A percentile compares a stretch with the other conserved stretches of the same genome.
Evolutionary conservation across 2,888 invertebrate species (phyloP).

Genomic region (Agrilus biguttatus): DNA sequence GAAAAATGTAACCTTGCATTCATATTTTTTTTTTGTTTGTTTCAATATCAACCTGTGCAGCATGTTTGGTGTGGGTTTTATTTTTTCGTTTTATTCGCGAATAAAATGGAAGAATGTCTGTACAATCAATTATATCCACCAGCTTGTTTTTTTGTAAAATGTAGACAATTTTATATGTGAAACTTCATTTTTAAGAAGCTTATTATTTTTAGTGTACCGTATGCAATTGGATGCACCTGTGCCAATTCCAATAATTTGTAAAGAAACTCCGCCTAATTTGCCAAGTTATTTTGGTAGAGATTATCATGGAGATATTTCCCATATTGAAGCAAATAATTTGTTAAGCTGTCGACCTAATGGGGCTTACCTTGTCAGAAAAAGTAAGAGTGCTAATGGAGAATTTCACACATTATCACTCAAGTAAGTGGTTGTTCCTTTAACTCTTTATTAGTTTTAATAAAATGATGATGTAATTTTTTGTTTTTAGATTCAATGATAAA

Average conservation of each 20-base stretch:
- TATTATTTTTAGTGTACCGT: slow-evolving; percentile 55
- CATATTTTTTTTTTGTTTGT: no score
- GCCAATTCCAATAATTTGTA: slow-evolving; percentile 55
- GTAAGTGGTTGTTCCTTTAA: slow-evolving; percentile 29
- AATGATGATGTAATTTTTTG: slow-evolving; percentile 4
- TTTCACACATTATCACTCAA: slow-evolving; percentile 75
- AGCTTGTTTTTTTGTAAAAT: slow-evolving; percentile 13
- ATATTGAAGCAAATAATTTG: slow-evolving; percentile 58
- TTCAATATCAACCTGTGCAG: no score
- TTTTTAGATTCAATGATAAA: slow-evolving; percentile 51
- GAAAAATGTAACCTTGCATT: no score
- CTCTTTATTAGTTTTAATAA: slow-evolving; percentile 1
- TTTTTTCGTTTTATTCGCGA: slow-evolving; percentile 5
- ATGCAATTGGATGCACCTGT: slow-evolving; percentile 76
- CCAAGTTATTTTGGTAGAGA: slow-evolving; percentile 58
- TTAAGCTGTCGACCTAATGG: slow-evolving; percentile 57
- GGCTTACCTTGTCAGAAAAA: slow-evolving; percentile 72
- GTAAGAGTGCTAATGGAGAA: slow-evolving; percentile 53
- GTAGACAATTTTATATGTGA: slow-evolving; percentile 10
- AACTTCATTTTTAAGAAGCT: slow-evolving; percentile 3
- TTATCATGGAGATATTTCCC: slow-evolving; percentile 76
- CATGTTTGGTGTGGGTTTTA: no score
- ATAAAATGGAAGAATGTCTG: slow-evolving; percentile 10
- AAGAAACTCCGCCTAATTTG: slow-evolving; percentile 33
- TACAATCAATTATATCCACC: slow-evolving; percentile 18